Evolutionary conservation across 2,888 invertebrate species (phyloP), one percentile per base, ranked within the genome.

Genomic region (Drosophila melanosoma): DNA sequence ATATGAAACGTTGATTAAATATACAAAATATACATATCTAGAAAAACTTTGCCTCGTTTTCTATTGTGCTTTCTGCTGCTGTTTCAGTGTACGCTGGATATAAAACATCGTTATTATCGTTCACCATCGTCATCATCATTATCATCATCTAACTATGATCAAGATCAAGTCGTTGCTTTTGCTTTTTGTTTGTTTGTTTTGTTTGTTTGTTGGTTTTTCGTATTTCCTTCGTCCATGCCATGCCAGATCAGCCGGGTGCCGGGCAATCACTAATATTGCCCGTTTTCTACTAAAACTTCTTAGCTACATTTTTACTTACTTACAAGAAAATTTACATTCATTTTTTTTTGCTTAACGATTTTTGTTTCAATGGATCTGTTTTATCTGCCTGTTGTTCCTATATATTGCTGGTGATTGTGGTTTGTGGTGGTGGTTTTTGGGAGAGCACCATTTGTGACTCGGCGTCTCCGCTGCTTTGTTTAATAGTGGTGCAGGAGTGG

Each of bases 401-500:
- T 89, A 70, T 83, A 65, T 76, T 63, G 64, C 45, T 73, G 61
- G 63, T 66, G 63, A 58, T 58, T 64, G 59, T 67, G 60, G 52
- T 69, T 59, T 70, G 59, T 63, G 52, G 69, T 70, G 69, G 74
- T 59, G 68, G 67, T 54, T 6, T 23, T 52, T 36, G 56, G 59
- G 89, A 67, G 82, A 85, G 85, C 90, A 90, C 90, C 90, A 69
- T 75, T 69, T 72, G 78, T 80, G 90, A 90, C 85, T 83, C 73
- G 74, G 53, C 72, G 42, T 15, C 81, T 68, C 69, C 59, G 49
- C 59, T 49, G 8, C 48, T 11, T 20, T 36, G 40, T 58, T 90
- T 94, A 93, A 58, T 94, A 93, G 49, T 93, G 90, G 36, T 93
- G 92, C 76, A 93, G 83, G 53, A 93, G 91, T 56, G 92, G 91